Evolutionary conservation across 2,888 invertebrate species (phyloP), one percentile per base, ranked within the genome.

Genomic region (Crossocerus cetratus): DNA sequence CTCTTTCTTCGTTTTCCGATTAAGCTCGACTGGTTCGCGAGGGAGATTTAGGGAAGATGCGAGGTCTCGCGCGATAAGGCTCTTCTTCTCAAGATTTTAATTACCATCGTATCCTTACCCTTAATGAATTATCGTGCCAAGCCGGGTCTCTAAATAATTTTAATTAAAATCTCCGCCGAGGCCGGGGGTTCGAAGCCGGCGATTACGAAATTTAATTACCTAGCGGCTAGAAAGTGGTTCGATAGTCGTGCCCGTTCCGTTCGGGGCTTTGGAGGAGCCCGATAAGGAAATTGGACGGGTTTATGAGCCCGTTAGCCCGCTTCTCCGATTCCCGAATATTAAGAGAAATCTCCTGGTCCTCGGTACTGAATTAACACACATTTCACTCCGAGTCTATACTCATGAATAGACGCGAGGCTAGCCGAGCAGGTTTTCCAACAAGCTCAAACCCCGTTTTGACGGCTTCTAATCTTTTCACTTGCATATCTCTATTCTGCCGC

Each of bases 21-120:
- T 22, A 54, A 21, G 45, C 63, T 53, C 58, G 16, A 3, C 56
- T 16, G 43, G 22, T 23, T 53, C 53, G 13, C 58, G 5, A 55
- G 53, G 58, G 59, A 16, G 61, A 32, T 44, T 23, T 16, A 49
- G 16, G 16, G 23, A 22, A 43, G 65, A 61, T 66, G 53, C 44
- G 64, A 32, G 32, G 32, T 4, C 14, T 16, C 16, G 49, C 49
- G 64, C 67, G 79, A 77, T 81, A 79, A 73, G 63, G 69, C 82
- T 78, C 82, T 81, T 73, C 80, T 82, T 79, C 74, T 74, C 73
- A 79, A 74, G 82, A 83, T 84, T 88, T 87, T 87, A 88, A 88
- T 88, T 88, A 87, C 87, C 86, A 77, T 72, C 71, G 81, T 75
- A 84, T 85, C 86, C 85, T 87, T 86, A 82, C 81, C 85, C 84